phyloP scores from a whole-genome alignment of 2,888 invertebrate genomes.

The Drosophila multiciliata region DNA sequence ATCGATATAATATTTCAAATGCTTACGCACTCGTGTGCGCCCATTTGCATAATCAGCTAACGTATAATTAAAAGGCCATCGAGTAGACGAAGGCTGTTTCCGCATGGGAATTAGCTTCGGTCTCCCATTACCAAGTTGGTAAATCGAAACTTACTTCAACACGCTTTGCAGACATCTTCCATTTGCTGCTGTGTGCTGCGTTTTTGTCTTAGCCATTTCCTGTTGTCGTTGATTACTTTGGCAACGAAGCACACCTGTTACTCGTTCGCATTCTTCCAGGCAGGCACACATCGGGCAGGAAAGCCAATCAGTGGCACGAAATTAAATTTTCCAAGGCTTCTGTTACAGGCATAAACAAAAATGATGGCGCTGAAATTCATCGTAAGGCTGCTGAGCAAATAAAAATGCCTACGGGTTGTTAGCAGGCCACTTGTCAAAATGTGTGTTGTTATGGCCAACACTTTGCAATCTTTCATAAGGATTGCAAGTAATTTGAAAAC shows the following conservation, averaged over 20 bases:
- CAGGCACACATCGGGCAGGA: constrained; percentile 18
- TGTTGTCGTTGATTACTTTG: constrained; percentile 36
- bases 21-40: constrained; percentile 30
- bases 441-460: constrained; percentile 24
- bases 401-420: background rate
- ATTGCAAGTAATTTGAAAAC: background rate
- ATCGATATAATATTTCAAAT: constrained; percentile 61
- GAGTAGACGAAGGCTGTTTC: constrained; percentile 21
- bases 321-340: constrained; percentile 48
- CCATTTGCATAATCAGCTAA: constrained; percentile 75
- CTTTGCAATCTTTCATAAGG: constrained; percentile 2
- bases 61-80: constrained; percentile 72
- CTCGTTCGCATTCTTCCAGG: constrained; percentile 21
- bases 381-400: constrained; percentile 1
- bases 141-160: constrained; percentile 36
- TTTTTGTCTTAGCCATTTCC: constrained; percentile 30
- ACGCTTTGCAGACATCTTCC: constrained; percentile 43
- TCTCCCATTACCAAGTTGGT: constrained; percentile 23
- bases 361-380: constrained; percentile 40
- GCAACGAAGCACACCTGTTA: constrained; percentile 62
- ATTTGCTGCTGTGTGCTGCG: constrained; percentile 30
- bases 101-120: constrained; percentile 9
- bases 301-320: constrained; percentile 58
- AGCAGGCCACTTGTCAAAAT: background rate
- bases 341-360: constrained; percentile 54